Conservation (phyloP, 2,113 vertebrate species). For the Phylloscopus trochiloides region DNA sequence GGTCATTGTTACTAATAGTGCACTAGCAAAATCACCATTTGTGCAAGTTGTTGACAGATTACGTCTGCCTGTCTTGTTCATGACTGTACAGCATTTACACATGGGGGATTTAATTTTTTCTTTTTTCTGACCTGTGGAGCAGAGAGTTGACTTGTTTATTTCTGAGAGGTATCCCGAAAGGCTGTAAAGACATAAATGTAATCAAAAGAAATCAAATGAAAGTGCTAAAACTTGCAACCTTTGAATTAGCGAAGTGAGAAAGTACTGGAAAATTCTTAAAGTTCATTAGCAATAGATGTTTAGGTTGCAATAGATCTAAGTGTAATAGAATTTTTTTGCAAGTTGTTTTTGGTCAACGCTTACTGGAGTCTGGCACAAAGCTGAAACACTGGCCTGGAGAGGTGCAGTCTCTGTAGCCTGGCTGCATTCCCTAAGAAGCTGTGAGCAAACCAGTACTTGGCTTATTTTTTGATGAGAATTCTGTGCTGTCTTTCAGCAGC, state of each 20-base stretch:
- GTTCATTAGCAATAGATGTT: not conserved
- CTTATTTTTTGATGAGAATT: not conserved
- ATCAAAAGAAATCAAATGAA: not conserved
- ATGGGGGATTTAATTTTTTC: not conserved
- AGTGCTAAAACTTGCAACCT: not conserved
- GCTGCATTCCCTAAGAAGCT: not conserved
- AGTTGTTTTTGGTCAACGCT: not conserved
- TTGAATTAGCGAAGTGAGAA: not conserved
- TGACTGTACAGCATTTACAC: not conserved
- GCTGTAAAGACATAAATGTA: not conserved
- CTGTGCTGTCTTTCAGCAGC: not conserved
- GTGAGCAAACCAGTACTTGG: not conserved
- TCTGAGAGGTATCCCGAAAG: not conserved
- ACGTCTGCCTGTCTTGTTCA: not conserved
- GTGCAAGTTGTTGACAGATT: not conserved
- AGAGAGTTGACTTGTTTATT: not conserved
- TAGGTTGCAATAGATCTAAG: not conserved
- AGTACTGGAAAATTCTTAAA: not conserved
- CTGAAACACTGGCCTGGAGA: not conserved
- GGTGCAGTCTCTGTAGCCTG: not conserved
- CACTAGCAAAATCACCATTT: not conserved
- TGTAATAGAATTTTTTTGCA: not conserved
- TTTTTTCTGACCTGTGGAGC: not conserved
- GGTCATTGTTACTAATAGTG: not conserved
- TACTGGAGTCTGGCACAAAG: not conserved